These are phyloP conservation scores for Orestias chungarensis DNA, from an alignment of 2,797 vertebrate genomes.

Conservation along the genomic window DNA sequence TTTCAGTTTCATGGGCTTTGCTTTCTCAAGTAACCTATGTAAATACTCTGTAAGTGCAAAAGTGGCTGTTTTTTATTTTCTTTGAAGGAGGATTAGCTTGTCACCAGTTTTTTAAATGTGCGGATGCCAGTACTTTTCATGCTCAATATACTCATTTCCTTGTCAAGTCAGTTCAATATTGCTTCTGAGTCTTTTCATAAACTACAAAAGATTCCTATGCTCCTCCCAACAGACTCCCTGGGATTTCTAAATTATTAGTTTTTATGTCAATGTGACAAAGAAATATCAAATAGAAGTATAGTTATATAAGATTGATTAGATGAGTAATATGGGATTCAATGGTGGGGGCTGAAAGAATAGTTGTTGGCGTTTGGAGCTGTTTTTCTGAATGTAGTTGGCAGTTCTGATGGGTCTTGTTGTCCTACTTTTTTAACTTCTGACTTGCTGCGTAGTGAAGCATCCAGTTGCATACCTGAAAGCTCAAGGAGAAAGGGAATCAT, in stretches of 20 bases:
- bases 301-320: constrained; percentile 47
- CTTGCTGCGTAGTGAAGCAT: constrained; percentile 36
- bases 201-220: constrained; percentile 5
- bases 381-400: constrained; percentile 13
- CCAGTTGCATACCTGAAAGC: constrained; percentile 15
- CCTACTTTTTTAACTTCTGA: constrained; percentile 54
- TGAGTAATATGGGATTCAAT: constrained; percentile 45
- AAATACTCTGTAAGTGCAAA: constrained; percentile 33
- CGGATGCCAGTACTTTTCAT: constrained; percentile 27
- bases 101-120: constrained; percentile 14
- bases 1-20: neutral
- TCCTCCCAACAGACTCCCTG: constrained; percentile 23
- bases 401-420: constrained; percentile 29
- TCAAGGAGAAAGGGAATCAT: constrained; percentile 18
- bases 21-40: neutral
- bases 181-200: constrained; percentile 15
- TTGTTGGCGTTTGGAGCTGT: constrained; percentile 29
- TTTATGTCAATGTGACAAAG: constrained; percentile 30
- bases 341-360: constrained; percentile 41
- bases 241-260: constrained; percentile 33
- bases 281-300: constrained; percentile 27
- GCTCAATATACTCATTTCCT: constrained; percentile 39
- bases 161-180: constrained; percentile 34
- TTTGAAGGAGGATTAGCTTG: constrained; percentile 36
- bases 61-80: constrained; percentile 39